Evolutionary conservation across 2,113 vertebrate genomes (phyloP).

Genomic region (Pleuronectes platessa): DNA sequence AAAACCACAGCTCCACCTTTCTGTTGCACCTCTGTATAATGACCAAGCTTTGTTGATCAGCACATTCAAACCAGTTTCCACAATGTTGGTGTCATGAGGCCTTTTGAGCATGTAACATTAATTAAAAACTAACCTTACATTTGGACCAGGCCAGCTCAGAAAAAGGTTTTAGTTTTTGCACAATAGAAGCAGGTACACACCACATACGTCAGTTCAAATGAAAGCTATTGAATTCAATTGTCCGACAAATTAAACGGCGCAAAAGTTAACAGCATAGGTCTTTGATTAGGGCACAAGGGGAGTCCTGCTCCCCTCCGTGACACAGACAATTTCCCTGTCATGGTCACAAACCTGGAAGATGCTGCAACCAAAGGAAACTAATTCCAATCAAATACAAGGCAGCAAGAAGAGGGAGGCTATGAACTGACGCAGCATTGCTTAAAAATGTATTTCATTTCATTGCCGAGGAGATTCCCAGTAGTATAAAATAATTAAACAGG

Average conservation of each 20-base stretch:
- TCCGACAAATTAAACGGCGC: slow-evolving; percentile 47
- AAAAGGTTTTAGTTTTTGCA: no score
- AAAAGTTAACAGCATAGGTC: slow-evolving; percentile 43
- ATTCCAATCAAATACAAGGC: slow-evolving; percentile 26
- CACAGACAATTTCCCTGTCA: slow-evolving; percentile 46
- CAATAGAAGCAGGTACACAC: no score
- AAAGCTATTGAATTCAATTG: slow-evolving; percentile 23
- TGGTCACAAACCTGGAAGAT: slow-evolving; percentile 51
- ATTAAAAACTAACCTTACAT: slow-evolving; percentile 34
- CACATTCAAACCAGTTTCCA: slow-evolving; percentile 31
- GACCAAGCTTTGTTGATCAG: slow-evolving; percentile 16
- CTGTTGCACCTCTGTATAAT: slow-evolving; percentile 15
- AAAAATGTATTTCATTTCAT: neutral
- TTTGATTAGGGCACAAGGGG: slow-evolving; percentile 28
- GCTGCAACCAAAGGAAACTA: slow-evolving; percentile 30
- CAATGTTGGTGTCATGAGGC: slow-evolving; percentile 36
- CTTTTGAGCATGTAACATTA: slow-evolving; percentile 41
- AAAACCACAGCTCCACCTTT: slow-evolving; percentile 2
- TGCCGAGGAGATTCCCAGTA: neutral
- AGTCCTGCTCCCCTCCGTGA: slow-evolving; percentile 33
- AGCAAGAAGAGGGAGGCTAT: neutral
- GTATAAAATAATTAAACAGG: neutral
- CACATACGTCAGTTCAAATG: no score
- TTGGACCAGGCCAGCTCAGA: slow-evolving; percentile 11
- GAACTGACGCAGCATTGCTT: neutral